These are phyloP conservation scores for Pomacea canaliculata DNA, from an alignment of 2,888 invertebrate genomes.

Conservation along the genomic window DNA sequence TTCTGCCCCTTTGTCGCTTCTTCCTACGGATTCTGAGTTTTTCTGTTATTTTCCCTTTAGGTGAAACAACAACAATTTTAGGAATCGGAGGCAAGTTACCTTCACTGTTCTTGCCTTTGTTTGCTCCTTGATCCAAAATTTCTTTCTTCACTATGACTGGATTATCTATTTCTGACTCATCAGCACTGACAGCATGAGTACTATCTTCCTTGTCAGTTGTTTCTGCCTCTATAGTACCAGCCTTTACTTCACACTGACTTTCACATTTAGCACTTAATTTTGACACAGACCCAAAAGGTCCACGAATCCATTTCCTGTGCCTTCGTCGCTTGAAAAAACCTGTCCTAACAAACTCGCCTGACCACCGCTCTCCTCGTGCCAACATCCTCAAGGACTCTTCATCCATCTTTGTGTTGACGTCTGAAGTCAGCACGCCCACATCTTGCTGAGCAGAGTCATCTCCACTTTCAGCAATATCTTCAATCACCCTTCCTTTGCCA, in stretches of 20 bases:
- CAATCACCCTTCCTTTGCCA: conserved; percentile 11
- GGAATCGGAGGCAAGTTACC: neutral
- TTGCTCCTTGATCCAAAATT: too few species aligned
- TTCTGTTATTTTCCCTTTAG: neutral
- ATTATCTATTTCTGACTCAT: conserved; percentile 18
- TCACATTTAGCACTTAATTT: neutral
- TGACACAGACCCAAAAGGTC: neutral
- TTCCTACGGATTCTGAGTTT: neutral
- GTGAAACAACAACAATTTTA: conserved; percentile 13
- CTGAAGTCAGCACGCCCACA: conserved; percentile 15
- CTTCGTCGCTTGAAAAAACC: conserved; percentile 21
- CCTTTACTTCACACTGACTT: neutral
- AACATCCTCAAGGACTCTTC: conserved; percentile 18
- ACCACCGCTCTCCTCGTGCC: conserved; percentile 16
- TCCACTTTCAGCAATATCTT: conserved; percentile 17
- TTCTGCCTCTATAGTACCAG: neutral
- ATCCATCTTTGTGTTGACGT: neutral
- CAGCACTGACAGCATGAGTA: conserved; percentile 5
- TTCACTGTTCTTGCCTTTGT: neutral
- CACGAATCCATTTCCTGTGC: conserved; percentile 13
- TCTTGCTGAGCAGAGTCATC: conserved; percentile 23
- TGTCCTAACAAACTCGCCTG: conserved; percentile 19
- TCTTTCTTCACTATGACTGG: neutral
- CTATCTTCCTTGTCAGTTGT: conserved; percentile 11
- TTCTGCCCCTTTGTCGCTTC: conserved; percentile 17